A percentile compares a stretch with the other conserved stretches of the same genome.
Evolutionary conservation across 2,113 vertebrate species (phyloP).

Genomic region (Gnathonemus longibarbis): DNA sequence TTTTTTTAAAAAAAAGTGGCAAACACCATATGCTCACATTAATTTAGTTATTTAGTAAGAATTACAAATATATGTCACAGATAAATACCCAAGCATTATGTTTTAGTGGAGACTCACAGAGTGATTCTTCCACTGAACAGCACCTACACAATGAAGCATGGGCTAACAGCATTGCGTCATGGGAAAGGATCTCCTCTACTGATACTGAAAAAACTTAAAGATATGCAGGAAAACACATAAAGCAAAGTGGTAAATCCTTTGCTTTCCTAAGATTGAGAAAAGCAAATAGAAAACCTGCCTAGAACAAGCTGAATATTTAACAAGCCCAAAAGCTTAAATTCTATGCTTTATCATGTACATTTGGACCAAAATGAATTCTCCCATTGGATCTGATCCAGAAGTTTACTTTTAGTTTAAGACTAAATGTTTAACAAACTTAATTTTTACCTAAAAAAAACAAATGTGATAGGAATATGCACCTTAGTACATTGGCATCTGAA

Average conservation of each 20-base stretch:
- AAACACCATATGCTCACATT: neutral
- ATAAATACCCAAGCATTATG: neutral
- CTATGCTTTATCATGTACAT: neutral
- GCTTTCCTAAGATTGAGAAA: neutral
- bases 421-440: neutral
- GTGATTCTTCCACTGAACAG: neutral
- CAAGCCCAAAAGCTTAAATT: neutral
- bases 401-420: neutral
- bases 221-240: neutral
- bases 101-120: neutral
- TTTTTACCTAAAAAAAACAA: too few relatives aligned
- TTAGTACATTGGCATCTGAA: neutral
- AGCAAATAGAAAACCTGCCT: neutral
- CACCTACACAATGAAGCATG: neutral
- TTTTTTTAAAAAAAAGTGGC: neutral
- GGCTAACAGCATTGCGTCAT: neutral
- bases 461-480: too few relatives aligned
- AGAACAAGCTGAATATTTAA: neutral
- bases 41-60: neutral
- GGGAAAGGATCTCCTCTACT: neutral
- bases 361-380: neutral
- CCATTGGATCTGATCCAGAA: neutral
- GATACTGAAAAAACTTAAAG: neutral
- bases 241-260: neutral
- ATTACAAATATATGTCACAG: neutral